Base-by-base conservation (phyloP, 92 coral and sea anemone genomes). In the Muricea muricata region DNA sequence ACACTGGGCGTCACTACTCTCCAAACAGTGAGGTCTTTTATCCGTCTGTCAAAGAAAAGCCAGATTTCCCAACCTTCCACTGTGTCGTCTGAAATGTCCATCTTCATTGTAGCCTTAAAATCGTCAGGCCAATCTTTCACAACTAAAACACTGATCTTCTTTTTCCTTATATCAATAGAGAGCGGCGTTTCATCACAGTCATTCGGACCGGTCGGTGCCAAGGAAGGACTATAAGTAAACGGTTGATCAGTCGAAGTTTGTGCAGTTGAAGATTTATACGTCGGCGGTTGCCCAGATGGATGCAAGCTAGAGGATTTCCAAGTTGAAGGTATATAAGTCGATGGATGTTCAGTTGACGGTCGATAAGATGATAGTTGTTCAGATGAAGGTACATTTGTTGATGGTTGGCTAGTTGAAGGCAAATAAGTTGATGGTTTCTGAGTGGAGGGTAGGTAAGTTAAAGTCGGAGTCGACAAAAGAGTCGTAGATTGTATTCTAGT, bases 61-160 rank as follows among this genome's bases (percentile, higher is more conserved):
- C 79, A 79, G 54, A 91, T 85, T 47, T 45, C 83, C 94, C 94
- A 91, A 17, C 94, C 94, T 14, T 87, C 82, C 1, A 10, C 25
- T 11, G 86, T 90, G 67, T 65, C 78, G 14, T 26, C 75, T 29
- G 41, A 42, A 7, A 42, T 42, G 12, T 37, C 34, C 9, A 68
- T 29, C 2, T 12, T 68, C 12, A 68, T 68, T 37, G 18, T 26
- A 15, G 42, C 75, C 4, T 12, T 68, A 37, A 68, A 68, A 1
- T 48, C 75, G 9, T 29, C 20, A 1, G 45, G 46, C 75, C 75
- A 68, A 20, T 68, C 46, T 6, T 24, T 11, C 7, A 68, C 23
- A 21, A 68, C 15, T 12, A 15, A 31, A 24, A 75, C 61, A 3
- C 45, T 39, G 45, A 11, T 39, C 45, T 39, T 39, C n/a, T n/a